Percentiles rank a stretch among this genome's conserved stretches.
These are phyloP conservation scores for Corvus hawaiiensis DNA, from an alignment of 2,113 vertebrate genomes.

Conservation along the genomic window DNA sequence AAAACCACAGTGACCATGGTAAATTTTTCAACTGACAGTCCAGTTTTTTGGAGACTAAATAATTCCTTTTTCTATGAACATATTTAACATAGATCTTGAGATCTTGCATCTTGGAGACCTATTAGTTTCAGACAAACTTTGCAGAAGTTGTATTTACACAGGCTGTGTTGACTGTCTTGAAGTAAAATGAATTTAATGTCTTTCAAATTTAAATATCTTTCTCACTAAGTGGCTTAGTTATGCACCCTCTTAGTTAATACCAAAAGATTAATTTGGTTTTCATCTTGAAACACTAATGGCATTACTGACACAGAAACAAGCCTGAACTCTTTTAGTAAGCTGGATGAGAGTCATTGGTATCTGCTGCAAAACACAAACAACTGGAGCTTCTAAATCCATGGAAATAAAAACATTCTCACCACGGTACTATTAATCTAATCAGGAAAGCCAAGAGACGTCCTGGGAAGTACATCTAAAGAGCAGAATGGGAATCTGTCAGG, in stretches of 20 bases:
- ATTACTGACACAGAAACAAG: constrained; percentile 66
- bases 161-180: constrained; percentile 41
- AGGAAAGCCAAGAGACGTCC: constrained; percentile 25
- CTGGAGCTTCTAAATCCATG: constrained; percentile 62
- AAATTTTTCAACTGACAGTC: background rate
- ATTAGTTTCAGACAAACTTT: constrained; percentile 33
- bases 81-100: background rate
- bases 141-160: constrained; percentile 46
- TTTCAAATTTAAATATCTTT: constrained; percentile 62
- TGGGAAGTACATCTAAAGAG: constrained; percentile 21
- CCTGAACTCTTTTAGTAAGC: constrained; percentile 67
- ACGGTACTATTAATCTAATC: constrained; percentile 71
- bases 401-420: constrained; percentile 75
- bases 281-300: constrained; percentile 61
- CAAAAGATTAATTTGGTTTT: constrained; percentile 64
- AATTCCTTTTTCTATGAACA: background rate
- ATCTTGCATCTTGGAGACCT: background rate
- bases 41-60: background rate
- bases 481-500: background rate
- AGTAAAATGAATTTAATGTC: constrained; percentile 65
- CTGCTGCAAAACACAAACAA: constrained; percentile 66
- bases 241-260: constrained; percentile 28
- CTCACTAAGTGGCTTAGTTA: constrained; percentile 48
- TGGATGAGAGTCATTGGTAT: constrained; percentile 69
- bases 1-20: background rate